Evolutionary conservation across 2,113 vertebrate species (phyloP).

Genomic region (Pan troglodytes): NHGRI_mPanTro3-v2.1_pri NC_072403.2:49819501-49820000

Average conservation of each 20-base stretch:
- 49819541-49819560: background rate
- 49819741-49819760: background rate
- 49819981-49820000: background rate
- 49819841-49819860: constrained; percentile 52
- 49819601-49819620: background rate
- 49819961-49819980: constrained; percentile 43
- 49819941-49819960: constrained; percentile 46
- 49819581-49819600: background rate
- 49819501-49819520: background rate
- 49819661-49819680: background rate
- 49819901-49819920: constrained; percentile 49
- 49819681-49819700: background rate
- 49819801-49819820: constrained; percentile 58
- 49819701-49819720: background rate
- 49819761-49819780: constrained; percentile 58
- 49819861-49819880: constrained; percentile 72
- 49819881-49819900: constrained; percentile 68
- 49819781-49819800: constrained; percentile 49
- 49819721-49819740: background rate
- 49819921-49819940: constrained; percentile 67
- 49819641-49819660: background rate
- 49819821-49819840: constrained; percentile 52
- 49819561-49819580: background rate
- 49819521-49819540: background rate
- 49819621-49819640: background rate